Conservation (phyloP, 2,113 vertebrate genomes). For the Dasyurus viverrinus region DNA sequence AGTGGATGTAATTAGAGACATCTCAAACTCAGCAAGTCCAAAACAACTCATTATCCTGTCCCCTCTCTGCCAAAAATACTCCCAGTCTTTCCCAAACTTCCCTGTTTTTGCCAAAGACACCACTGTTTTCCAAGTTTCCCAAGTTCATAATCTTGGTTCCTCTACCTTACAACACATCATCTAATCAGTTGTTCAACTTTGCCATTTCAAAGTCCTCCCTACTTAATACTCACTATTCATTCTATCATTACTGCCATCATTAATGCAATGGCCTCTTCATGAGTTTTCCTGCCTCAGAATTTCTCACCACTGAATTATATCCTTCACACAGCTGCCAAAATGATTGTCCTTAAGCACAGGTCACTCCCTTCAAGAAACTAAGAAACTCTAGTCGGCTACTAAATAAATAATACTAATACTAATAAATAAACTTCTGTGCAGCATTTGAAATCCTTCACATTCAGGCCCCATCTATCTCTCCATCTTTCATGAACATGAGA, state of each 20-base stretch:
- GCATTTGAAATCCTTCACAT: background rate
- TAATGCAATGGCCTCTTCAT: background rate
- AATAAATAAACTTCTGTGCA: background rate
- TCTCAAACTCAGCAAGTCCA: background rate
- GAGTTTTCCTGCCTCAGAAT: background rate
- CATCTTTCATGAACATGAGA: background rate
- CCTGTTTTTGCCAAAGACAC: background rate
- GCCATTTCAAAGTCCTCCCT: background rate
- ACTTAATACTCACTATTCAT: background rate
- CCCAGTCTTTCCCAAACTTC: background rate
- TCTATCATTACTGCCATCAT: background rate
- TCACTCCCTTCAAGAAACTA: background rate
- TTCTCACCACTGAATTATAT: background rate
- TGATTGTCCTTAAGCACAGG: background rate
- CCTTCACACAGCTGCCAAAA: background rate
- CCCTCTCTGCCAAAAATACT: background rate
- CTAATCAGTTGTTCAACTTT: background rate
- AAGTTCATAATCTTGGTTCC: background rate
- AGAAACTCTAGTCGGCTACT: background rate
- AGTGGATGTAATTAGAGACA: background rate
- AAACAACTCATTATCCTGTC: background rate
- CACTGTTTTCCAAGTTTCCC: background rate
- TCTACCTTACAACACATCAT: background rate
- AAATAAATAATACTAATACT: too few relatives aligned
- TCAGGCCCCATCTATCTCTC: background rate